These are phyloP conservation scores for Imbricaverruca yamaguchii DNA, from an alignment of 2,888 invertebrate genomes.

Conservation along the genomic window DNA sequence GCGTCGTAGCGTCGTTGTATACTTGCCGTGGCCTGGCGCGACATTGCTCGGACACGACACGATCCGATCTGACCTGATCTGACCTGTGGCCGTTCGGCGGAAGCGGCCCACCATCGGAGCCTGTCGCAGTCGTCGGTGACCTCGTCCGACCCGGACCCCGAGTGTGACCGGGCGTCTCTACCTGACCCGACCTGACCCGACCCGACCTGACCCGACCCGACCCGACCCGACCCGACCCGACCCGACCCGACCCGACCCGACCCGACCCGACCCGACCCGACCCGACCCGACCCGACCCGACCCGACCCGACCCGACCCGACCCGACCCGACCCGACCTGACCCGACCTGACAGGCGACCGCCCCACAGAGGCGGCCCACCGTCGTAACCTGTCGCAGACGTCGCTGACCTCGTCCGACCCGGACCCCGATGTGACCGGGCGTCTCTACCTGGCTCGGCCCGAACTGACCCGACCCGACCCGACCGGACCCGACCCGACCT, in stretches of 20 bases:
- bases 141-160: not conserved
- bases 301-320: constrained; percentile 19
- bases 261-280: constrained; percentile 21
- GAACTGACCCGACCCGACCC: constrained; percentile 13
- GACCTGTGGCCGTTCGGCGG: too few relatives aligned
- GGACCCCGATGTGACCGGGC: constrained; percentile 42
- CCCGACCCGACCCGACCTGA: constrained; percentile 19
- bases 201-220: constrained; percentile 20
- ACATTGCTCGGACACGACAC: too few relatives aligned
- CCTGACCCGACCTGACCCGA: constrained; percentile 16
- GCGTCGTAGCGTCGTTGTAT: too few relatives aligned
- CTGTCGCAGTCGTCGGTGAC: not conserved
- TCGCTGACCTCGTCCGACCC: constrained; percentile 56
- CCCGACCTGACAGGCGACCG: not conserved
- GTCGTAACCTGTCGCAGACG: constrained; percentile 64
- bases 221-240: constrained; percentile 21
- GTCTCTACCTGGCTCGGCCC: constrained; percentile 2
- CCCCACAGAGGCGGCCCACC: constrained; percentile 47
- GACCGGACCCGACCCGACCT: constrained; percentile 12
- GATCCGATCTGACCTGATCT: too few relatives aligned
- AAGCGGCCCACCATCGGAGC: not conserved
- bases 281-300: constrained; percentile 22
- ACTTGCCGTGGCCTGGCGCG: too few relatives aligned
- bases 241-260: constrained; percentile 17
- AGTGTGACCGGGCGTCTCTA: not conserved